Evolutionary conservation across 2,888 invertebrate genomes (phyloP), one percentile per base, ranked within the genome.

Genomic region (Chromoteleia sp.): DNA sequence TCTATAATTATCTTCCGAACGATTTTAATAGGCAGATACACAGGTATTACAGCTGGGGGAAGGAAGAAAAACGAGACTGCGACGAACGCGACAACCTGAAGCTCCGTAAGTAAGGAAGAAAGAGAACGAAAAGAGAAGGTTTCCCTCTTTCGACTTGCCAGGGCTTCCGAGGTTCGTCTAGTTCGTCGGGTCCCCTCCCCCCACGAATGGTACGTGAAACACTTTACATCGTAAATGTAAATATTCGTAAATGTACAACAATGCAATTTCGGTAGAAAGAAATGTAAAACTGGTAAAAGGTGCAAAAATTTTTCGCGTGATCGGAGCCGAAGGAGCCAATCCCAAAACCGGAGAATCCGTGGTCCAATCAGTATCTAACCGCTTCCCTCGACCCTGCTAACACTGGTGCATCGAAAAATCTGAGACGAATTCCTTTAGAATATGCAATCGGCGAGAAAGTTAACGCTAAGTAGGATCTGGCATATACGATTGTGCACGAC

Each of bases 231-330:
- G 33, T 67, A 52, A 67, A 58, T 74, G 73, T 73, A 67, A 68
- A 41, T 73, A 79, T 79, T 17, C 43, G 68, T 75, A 75, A 80
- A 81, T 76, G 25, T 67, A 75, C 65, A 81, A 73, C 56, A 73
- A 76, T 67, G 67, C 39, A 71, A 74, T 79, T 71, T 71, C 77
- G 73, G 73, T 81, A 77, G 74, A 77, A 76, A 81, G 76, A 73
- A 81, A 81, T 81, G 81, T 76, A 73, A 76, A 81, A 81, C 56
- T 74, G 68, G 68, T 74, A 74, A 79, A 67, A 67, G 73, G 79
- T 79, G 79, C 79, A 79, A 79, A 79, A 52, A 52, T 73, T 68
- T 29, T 58, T 61, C 52, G 52, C 56, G 61, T 45, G 43, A 30
- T 52, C 39, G 21, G 58, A 39, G 73, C 25, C 67, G 45, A 61